Evolutionary conservation across 2,888 invertebrate genomes (phyloP).

Genomic region (Tuta absoluta): DNA sequence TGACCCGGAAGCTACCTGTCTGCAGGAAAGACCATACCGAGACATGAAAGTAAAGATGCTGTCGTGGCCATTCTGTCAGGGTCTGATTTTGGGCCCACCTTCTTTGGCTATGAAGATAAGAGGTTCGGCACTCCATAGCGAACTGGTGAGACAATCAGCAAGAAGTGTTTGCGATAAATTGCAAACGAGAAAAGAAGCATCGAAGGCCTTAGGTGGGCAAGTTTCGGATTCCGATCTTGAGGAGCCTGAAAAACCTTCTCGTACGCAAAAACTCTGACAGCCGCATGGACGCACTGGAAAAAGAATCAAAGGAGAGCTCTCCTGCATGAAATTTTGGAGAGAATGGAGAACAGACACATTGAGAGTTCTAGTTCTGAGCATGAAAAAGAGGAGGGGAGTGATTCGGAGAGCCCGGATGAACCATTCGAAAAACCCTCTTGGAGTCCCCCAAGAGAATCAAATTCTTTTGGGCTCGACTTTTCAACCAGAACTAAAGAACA

Average conservation of each 20-base stretch:
- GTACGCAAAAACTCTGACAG: neutral
- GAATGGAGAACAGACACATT: constrained; percentile 8
- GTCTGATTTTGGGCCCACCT: constrained; percentile 34
- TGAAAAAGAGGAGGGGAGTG: constrained; percentile 19
- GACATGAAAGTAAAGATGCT: constrained; percentile 37
- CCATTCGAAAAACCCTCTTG: no score
- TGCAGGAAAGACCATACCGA: constrained; percentile 37
- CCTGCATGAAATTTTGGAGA: neutral
- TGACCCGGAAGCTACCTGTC: constrained; percentile 40
- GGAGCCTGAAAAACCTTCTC: neutral
- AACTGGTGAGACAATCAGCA: neutral
- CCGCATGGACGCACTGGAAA: neutral
- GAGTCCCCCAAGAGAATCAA: neutral
- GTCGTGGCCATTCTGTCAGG: constrained; percentile 37
- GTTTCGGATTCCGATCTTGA: neutral
- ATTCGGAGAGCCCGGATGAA: constrained; percentile 22
- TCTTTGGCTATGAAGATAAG: constrained; percentile 32
- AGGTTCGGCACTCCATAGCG: constrained; percentile 28
- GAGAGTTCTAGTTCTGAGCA: neutral
- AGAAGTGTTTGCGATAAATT: neutral
- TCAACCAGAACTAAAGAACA: constrained; percentile 32
- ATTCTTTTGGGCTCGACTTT: neutral
- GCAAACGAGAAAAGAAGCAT: neutral
- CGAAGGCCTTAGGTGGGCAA: neutral
- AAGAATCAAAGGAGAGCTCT: constrained; percentile 9